Evolutionary conservation across 2,113 vertebrate species (phyloP), one percentile per base, ranked within the genome.

Genomic region (Epinephelus moara): DNA sequence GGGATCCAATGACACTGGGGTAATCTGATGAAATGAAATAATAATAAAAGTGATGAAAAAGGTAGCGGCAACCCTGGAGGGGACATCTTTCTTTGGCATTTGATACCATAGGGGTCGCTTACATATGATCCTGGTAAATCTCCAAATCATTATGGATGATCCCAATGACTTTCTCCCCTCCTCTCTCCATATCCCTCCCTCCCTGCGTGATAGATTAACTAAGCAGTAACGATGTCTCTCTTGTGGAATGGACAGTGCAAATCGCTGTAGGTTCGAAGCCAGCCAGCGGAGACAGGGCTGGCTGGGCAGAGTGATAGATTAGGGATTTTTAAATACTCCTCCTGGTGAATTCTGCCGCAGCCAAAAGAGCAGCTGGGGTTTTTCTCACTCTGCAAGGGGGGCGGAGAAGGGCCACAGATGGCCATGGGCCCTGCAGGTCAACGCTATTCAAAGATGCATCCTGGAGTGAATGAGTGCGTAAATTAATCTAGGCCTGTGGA

Each of bases 291-390:
- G 86, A 87, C 80, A 21, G 82, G 82, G 68, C 82, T 88, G 88
- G 88, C 89, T 73, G 68, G 71, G 74, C 81, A 87, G 81, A 91
- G 86, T 87, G 89, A 92, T 88, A 89, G 88, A 93, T 94, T 93
- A 92, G 88, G 82, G 85, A 86, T 92, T 91, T 93, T 92, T 91
- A 94, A 93, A 92, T 81, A 89, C 89, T 89, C 90, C 91, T 92
- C 91, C 91, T 92, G 89, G 82, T 92, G 86, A 89, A 74, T 60
- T 67, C 70, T 75, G 69, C 77, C 18, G 19, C 69, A 45, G 89
- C 91, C 93, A 91, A 88, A 81, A 81, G 83, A 91, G 90, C 93
- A 94, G 93, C 92, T 94, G 94, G 84, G 85, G 62, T 82, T 86
- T 86, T 86, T 82, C 90, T 85, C 88, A 76, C 82, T 79, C 76